Conservation (phyloP, 92 coral and sea anemone species). For the Siderastrea radians region DNA sequence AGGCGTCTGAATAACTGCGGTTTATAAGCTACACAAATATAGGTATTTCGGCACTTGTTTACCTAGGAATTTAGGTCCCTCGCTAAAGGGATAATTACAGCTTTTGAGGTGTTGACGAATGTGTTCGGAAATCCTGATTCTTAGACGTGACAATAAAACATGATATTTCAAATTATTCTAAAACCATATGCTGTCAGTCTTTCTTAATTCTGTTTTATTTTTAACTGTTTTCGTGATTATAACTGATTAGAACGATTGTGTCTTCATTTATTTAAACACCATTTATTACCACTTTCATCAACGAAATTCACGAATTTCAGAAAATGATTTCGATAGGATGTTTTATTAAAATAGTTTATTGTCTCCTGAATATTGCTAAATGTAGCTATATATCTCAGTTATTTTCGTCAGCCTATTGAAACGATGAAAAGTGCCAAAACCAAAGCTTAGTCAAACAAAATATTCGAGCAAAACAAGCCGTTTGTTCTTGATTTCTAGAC, state of each 20-base stretch:
- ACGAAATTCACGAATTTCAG: too few relatives aligned
- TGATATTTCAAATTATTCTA: background rate
- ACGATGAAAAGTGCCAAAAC: background rate
- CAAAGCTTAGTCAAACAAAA: background rate
- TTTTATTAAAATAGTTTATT: background rate
- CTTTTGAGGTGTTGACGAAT: conserved; percentile 22
- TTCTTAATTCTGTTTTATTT: background rate
- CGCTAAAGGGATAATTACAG: conserved; percentile 11
- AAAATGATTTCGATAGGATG: too few relatives aligned
- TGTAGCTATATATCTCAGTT: too few relatives aligned
- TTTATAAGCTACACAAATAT: background rate
- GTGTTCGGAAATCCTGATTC: conserved; percentile 29
- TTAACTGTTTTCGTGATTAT: background rate
- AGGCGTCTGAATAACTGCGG: background rate
- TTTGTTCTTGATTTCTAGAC: background rate
- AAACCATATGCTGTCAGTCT: background rate
- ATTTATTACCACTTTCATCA: background rate
- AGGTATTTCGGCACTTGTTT: background rate
- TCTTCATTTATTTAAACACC: background rate
- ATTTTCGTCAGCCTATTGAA: too few relatives aligned
- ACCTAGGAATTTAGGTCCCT: conserved; percentile 8
- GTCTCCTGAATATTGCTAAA: background rate
- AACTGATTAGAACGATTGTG: background rate
- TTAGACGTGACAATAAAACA: background rate
- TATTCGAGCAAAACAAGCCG: background rate